A percentile compares a stretch with the other conserved stretches of the same genome.
These are phyloP conservation scores for Drosophila bocki DNA, from an alignment of 1,140 invertebrate genomes.

Conservation along the genomic window DNA sequence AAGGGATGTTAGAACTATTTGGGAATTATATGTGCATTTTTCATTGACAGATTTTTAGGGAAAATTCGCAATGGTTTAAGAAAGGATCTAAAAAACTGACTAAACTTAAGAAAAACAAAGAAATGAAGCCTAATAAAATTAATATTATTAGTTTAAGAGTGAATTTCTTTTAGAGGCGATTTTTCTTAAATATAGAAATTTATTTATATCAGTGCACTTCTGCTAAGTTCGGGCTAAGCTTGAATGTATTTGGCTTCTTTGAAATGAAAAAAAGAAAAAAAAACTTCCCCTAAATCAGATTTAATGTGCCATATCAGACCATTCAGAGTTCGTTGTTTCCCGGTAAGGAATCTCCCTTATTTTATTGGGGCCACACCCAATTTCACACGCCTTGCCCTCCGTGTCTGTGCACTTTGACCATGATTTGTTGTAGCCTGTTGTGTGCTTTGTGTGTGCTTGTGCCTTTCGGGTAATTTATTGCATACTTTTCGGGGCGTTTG, in stretches of 20 bases:
- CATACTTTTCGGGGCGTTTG: constrained; percentile 76
- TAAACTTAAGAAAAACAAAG: too few species aligned
- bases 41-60: too few species aligned
- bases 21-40: too few species aligned
- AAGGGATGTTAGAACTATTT: too few species aligned
- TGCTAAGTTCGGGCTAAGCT: too few species aligned
- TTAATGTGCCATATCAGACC: constrained; percentile 12
- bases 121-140: too few species aligned
- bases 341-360: constrained; percentile 20
- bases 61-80: too few species aligned
- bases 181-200: too few species aligned
- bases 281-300: not conserved
- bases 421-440: constrained; percentile 70
- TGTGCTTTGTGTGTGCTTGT: constrained; percentile 16
- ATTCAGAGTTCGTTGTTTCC: constrained; percentile 34
- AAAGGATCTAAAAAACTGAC: too few species aligned
- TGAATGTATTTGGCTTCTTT: constrained; percentile 2
- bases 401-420: constrained; percentile 61
- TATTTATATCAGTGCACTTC: too few species aligned
- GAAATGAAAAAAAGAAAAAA: not conserved
- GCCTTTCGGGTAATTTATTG: constrained; percentile 70
- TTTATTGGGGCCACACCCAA: constrained; percentile 62
- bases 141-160: too few species aligned
- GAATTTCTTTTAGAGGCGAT: too few species aligned
- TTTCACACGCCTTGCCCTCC: constrained; percentile 42